These are phyloP conservation scores for Lordiphosa andalusiaca DNA, from an alignment of 2,888 invertebrate species.

Conservation along the genomic window DNA sequence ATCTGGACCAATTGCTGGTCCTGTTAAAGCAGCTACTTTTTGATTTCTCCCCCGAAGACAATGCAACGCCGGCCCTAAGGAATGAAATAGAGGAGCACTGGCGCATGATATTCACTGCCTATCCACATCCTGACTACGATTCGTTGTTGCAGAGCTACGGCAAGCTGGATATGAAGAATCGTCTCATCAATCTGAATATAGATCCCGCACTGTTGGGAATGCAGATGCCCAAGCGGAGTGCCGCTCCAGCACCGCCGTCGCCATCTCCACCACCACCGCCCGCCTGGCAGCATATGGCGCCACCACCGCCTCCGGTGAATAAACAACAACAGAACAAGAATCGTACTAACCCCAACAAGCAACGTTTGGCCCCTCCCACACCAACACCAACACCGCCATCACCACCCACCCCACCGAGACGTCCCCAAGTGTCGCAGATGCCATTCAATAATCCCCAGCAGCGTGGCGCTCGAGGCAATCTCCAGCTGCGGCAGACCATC, in stretches of 20 bases:
- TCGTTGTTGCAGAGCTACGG: conserved; percentile 68
- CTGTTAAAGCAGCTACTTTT: conserved; percentile 68
- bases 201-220: conserved; percentile 69
- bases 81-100: conserved; percentile 82
- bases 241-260: conserved; percentile 19
- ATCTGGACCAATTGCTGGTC: conserved; percentile 80
- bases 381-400: conserved; percentile 2
- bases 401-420: conserved; percentile 9
- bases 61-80: conserved; percentile 80
- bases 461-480: conserved; percentile 29
- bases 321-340: conserved; percentile 17
- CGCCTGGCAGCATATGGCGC: conserved; percentile 40
- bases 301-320: conserved; percentile 17
- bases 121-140: conserved; percentile 76
- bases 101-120: conserved; percentile 81
- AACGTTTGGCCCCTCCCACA: conserved; percentile 7
- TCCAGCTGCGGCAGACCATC: conserved; percentile 29
- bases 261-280: conserved; percentile 39
- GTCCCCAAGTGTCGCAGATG: conserved; percentile 22
- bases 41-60: conserved; percentile 63
- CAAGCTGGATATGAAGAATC: conserved; percentile 62
- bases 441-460: conserved; percentile 50
- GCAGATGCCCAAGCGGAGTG: conserved; percentile 34
- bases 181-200: conserved; percentile 63
- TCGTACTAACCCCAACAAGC: conserved; percentile 6